phyloP scores from a whole-genome alignment of 2,797 vertebrate genomes.

The Sarcoramphus papa region DNA sequence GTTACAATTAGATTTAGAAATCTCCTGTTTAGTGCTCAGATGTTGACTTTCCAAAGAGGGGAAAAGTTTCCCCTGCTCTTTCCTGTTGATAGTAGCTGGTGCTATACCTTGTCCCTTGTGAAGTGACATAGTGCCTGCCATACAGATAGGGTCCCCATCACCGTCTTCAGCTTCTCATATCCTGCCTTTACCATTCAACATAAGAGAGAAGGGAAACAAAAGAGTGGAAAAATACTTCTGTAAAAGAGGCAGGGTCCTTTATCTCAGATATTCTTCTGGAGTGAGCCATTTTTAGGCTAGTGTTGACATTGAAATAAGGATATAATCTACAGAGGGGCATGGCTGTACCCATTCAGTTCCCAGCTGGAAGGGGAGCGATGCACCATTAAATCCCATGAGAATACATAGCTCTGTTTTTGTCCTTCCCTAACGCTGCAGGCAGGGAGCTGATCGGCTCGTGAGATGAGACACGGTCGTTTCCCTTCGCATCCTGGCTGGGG shows the following conservation, averaged over 20 bases:
- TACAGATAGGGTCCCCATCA: neutral
- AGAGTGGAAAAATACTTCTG: neutral
- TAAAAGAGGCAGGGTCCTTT: neutral
- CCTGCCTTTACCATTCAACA: neutral
- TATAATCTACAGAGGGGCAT: neutral
- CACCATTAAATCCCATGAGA: accelerated
- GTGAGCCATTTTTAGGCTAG: neutral
- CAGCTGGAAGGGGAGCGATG: neutral
- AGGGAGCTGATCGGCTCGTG: neutral
- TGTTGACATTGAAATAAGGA: neutral
- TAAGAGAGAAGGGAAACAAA: neutral
- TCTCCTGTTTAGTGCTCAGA: neutral
- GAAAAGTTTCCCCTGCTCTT: neutral
- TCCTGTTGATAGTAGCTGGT: neutral
- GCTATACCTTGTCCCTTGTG: neutral
- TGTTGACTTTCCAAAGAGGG: neutral
- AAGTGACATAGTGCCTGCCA: neutral
- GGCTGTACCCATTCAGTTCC: neutral
- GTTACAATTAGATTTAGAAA: neutral
- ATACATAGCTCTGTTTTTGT: neutral
- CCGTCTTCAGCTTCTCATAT: neutral
- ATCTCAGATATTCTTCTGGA: neutral
- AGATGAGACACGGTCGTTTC: neutral
- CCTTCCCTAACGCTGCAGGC: neutral
- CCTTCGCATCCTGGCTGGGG: neutral